Conservation (phyloP, 2,888 invertebrate species). For the Drosophila phalerata region DNA sequence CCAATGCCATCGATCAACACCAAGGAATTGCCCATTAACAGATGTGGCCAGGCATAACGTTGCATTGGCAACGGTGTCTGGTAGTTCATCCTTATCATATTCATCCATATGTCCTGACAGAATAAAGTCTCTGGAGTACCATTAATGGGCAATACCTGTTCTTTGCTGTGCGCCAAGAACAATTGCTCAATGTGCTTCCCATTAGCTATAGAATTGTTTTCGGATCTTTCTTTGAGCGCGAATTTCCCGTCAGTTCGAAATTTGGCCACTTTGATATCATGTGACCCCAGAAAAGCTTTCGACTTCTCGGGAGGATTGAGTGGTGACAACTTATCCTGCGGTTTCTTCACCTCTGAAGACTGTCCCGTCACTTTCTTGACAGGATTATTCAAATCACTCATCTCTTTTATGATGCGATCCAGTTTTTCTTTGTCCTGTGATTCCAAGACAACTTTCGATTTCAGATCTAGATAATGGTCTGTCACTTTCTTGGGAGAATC, state of each 20-base stretch:
- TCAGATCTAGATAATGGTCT: background rate
- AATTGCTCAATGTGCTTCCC: background rate
- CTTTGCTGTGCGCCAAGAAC: conserved; percentile 45
- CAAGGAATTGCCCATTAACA: conserved; percentile 42
- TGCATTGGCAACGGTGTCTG: conserved; percentile 25
- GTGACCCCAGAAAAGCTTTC: no score
- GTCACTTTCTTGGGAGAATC: no score
- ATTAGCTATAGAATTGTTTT: background rate
- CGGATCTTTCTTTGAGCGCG: background rate
- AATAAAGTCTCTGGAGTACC: conserved; percentile 4
- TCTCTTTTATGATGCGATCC: background rate
- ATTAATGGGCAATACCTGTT: background rate
- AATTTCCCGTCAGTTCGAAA: background rate
- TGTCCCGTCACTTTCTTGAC: background rate
- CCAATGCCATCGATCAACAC: conserved; percentile 25
- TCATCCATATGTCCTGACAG: background rate
- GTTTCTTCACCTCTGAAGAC: background rate
- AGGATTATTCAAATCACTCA: background rate
- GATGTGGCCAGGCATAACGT: conserved; percentile 62
- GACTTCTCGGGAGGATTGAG: no score
- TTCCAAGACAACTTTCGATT: background rate
- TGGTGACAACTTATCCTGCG: no score
- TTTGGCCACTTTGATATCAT: no score
- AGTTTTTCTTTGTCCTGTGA: background rate
- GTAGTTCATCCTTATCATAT: conserved; percentile 17